Conservation (phyloP, 2,888 invertebrate species). For the Eucriotettix oculatus region DNA sequence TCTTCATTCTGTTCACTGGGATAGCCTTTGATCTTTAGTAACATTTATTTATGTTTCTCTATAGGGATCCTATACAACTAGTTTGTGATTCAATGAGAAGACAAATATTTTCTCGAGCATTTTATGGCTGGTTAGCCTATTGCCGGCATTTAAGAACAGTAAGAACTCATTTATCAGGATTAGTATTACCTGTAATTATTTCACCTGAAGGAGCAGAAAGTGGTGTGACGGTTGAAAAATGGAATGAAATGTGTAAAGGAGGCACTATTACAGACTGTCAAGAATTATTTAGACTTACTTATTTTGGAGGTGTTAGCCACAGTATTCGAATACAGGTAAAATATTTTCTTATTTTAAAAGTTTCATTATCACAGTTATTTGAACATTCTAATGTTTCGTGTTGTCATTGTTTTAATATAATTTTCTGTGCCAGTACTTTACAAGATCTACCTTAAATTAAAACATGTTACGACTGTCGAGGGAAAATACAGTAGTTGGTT, state of each 20-base stretch:
- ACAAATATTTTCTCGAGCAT: slow-evolving; percentile 87
- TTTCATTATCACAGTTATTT: too few species aligned
- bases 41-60: not conserved
- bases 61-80: slow-evolving; percentile 40
- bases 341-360: slow-evolving; percentile 7
- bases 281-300: slow-evolving; percentile 71
- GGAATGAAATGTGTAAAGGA: slow-evolving; percentile 40
- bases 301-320: slow-evolving; percentile 73
- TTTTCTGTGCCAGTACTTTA: too few species aligned
- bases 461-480: too few species aligned
- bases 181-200: slow-evolving; percentile 61
- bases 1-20: too few species aligned
- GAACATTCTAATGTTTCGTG: too few species aligned
- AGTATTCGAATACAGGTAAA: slow-evolving; percentile 45
- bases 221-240: slow-evolving; percentile 63
- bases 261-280: slow-evolving; percentile 39
- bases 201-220: slow-evolving; percentile 18
- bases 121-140: slow-evolving; percentile 92
- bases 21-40: too few species aligned
- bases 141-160: slow-evolving; percentile 86
- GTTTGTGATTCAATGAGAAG: slow-evolving; percentile 90
- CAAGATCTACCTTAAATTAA: too few species aligned
- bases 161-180: slow-evolving; percentile 75
- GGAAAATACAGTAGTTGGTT: too few species aligned
- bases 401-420: too few species aligned